Evolutionary conservation across 2,888 invertebrate genomes (phyloP), one percentile per base, ranked within the genome.

Genomic region (Machimus rusticus): DNA sequence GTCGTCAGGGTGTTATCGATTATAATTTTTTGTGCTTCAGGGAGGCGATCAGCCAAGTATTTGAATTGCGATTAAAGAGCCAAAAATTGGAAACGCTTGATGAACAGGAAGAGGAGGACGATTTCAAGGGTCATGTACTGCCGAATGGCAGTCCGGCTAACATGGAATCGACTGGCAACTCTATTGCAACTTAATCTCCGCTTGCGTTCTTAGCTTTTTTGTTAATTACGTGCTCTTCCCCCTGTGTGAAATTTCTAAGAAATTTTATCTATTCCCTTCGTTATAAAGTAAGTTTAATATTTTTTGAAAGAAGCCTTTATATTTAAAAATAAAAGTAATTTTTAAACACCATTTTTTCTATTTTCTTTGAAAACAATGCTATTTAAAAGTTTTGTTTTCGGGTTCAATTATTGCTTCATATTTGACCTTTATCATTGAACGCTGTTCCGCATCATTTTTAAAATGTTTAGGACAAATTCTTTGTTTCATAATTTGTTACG

Each of bases 11-110:
- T 90, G 96, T 99, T 86, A 99, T 99, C 91, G 99, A 99, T 93
- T 99, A 99, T 93, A 99, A 99, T 93, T 99, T 99, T 92, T 94
- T 98, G 89, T 98, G 98, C 93, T 99, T 99, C 93, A 97, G 99
- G 57, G 96, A 98, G 92, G 99, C 98, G 19, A 99, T 99, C 90
- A 98, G 98, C 90, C 97, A 98, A 93, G 98, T 99, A 31, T 99
- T 99, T 93, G 98, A 98, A 91, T 92, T 97, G 86, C 94, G 97
- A 81, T 95, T 96, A 90, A 96, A 96, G 92, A 94, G 94, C 88
- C 94, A 95, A 90, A 94, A 94, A 88, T 91, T 93, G 2, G 91
- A 91, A 88, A 90, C 90, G 9, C 88, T 91, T 28, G 90, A 92
- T 79, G 92, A 92, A 88, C 91, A 91, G 85, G 90, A 90, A 23